Evolutionary conservation across 2,888 invertebrate genomes (phyloP).

Genomic region (Incurvaria masculella): DNA sequence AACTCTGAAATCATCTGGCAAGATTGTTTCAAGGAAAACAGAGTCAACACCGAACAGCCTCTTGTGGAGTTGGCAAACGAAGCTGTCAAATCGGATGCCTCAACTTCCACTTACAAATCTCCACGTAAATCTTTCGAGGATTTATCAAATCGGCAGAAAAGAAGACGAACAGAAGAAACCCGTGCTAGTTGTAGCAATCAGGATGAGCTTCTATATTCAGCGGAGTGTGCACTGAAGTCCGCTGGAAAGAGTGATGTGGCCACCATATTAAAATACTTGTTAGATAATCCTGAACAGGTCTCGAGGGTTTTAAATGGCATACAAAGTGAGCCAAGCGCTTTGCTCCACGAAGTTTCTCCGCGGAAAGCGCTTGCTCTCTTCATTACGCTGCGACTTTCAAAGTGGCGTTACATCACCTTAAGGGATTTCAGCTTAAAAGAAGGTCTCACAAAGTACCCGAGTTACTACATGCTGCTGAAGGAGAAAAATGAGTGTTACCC

Average conservation of each 20-base stretch:
- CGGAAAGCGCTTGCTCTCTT: background rate
- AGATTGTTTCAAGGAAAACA: background rate
- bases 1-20: background rate
- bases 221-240: background rate
- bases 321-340: background rate
- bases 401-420: background rate
- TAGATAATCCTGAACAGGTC: background rate
- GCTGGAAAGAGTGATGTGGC: background rate
- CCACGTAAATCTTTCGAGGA: conserved; percentile 1
- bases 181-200: background rate
- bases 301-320: background rate
- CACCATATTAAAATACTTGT: background rate
- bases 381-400: background rate
- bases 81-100: background rate
- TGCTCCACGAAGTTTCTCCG: background rate
- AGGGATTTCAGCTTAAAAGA: background rate
- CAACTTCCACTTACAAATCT: background rate
- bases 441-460: background rate
- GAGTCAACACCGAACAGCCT: background rate
- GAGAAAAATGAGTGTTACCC: background rate
- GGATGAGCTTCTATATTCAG: background rate
- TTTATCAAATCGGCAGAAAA: conserved; percentile 1
- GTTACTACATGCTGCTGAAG: background rate
- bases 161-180: conserved; percentile 1
- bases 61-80: background rate